Base-by-base conservation (phyloP, 2,113 vertebrate genomes). In the Platysteira castanea region DNA sequence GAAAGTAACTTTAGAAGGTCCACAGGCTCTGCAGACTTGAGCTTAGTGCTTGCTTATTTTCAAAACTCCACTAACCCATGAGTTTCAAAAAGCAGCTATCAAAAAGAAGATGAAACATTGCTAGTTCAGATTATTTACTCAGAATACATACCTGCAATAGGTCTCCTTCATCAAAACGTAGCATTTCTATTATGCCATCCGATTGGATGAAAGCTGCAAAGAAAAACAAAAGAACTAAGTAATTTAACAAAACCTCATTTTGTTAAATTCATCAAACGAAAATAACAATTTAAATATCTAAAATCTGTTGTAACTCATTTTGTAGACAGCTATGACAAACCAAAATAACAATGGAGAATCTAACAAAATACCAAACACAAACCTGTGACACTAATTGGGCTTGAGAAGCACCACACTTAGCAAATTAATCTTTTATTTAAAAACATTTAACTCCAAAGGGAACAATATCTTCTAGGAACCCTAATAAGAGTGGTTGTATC, bases 141-240 rank as follows among this genome's bases (percentile, higher is more conserved):
- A 8, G 26, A 54, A 42, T 64, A 86, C 97, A 93, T 98, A 99
- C 99, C 99, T 99, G 99, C 96, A 99, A 98, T 89, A 99, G 98
- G 87, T 98, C 98, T 98, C 99, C 99, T 95, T 99, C 99, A 88
- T 99, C 99, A 97, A 99, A 99, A 97, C 99, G 99, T 41, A 99
- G 98, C 94, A 99, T 99, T 98, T 99, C 99, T 98, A 99, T 98
- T 96, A 99, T 99, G 98, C 98, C 99, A 98, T 99, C 99, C 41
- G 99, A 99, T 96, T 99, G 99, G 96, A 99, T 99, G 98, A 99
- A 99, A 81, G 99, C 99, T 99, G 98, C 53, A 49, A 97, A 97
- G 80, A 52, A 96, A 98, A 81, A 93, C 26, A 96, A 73, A 94
- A 59, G 68, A 54, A 3, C 10, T 2, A 26, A 71, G 15, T 93